Evolutionary conservation across 2,888 invertebrate species (phyloP).

Genomic region (Polydrusus cervinus): DNA sequence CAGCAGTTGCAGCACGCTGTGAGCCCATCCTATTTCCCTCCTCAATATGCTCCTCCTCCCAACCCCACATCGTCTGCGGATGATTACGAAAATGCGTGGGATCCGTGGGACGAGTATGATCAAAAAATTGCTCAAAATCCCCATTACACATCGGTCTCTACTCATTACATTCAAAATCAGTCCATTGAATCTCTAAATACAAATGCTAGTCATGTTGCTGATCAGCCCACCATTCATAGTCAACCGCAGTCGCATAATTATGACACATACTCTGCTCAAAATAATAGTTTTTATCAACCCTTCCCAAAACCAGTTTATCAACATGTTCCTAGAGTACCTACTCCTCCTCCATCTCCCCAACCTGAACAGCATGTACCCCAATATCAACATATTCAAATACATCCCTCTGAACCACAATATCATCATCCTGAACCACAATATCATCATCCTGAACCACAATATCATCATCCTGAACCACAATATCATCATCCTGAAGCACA

Average conservation of each 20-base stretch:
- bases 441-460: conserved; percentile 16
- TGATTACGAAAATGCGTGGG: conserved; percentile 72
- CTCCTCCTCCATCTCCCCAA: conserved; percentile 36
- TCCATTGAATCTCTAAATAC: conserved; percentile 68
- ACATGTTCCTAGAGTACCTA: conserved; percentile 47
- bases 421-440: too few relatives aligned
- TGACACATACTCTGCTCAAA: conserved; percentile 39
- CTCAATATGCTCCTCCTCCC: conserved; percentile 46
- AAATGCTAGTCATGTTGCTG: conserved; percentile 63
- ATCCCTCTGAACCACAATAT: conserved; percentile 16
- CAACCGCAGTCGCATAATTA: conserved; percentile 57
- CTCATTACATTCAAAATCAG: conserved; percentile 54
- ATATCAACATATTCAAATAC: conserved; percentile 8
- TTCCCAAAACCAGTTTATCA: conserved; percentile 27
- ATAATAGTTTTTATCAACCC: conserved; percentile 47
- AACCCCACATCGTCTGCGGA: conserved; percentile 56
- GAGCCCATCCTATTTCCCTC: conserved; percentile 47
- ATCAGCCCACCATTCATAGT: conserved; percentile 56
- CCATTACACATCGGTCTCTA: conserved; percentile 31
- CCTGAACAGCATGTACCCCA: conserved; percentile 16
- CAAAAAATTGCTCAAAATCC: conserved; percentile 47
- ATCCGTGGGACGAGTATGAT: conserved; percentile 85
- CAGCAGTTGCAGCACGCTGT: conserved; percentile 53
- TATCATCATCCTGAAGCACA: conserved; percentile 14
- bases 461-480: conserved; percentile 22